Conservation (phyloP, 2,888 invertebrate genomes). For the Cephus nigrinus region DNA sequence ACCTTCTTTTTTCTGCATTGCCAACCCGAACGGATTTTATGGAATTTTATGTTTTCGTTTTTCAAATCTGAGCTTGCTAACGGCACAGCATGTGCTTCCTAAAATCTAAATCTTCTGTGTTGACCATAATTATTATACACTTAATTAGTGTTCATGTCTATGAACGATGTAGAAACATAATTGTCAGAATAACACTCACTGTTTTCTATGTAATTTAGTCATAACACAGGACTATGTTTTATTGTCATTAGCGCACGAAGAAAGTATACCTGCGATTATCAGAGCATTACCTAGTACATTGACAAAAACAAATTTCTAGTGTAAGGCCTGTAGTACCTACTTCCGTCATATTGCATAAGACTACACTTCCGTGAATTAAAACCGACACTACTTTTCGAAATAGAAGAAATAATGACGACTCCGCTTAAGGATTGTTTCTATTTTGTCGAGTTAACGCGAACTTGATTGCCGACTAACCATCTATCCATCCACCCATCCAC, state of each 20-base stretch:
- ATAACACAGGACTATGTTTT: too few species aligned
- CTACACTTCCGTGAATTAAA: not conserved
- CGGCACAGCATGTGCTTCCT: not conserved
- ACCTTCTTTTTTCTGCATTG: not conserved
- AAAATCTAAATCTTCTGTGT: not conserved
- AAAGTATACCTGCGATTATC: too few species aligned
- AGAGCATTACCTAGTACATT: too few species aligned
- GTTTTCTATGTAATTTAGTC: not conserved
- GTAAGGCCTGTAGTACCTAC: too few species aligned
- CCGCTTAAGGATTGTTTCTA: constrained; percentile 48
- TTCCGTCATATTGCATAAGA: too few species aligned
- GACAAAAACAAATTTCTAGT: too few species aligned
- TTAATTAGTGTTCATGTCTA: not conserved
- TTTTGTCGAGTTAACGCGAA: constrained; percentile 53
- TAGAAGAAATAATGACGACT: not conserved
- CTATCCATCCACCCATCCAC: constrained; percentile 40
- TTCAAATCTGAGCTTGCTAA: not conserved
- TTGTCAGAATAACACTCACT: not conserved
- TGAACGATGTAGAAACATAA: not conserved
- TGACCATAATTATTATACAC: not conserved
- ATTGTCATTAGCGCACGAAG: too few species aligned
- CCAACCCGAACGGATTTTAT: not conserved
- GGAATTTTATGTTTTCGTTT: not conserved
- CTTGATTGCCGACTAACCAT: constrained; percentile 50
- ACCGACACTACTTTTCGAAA: not conserved